Percentiles rank a stretch among this genome's conserved stretches.
Evolutionary conservation across 1,140 invertebrate genomes (phyloP).

Genomic region (Spodoptera litura): DNA sequence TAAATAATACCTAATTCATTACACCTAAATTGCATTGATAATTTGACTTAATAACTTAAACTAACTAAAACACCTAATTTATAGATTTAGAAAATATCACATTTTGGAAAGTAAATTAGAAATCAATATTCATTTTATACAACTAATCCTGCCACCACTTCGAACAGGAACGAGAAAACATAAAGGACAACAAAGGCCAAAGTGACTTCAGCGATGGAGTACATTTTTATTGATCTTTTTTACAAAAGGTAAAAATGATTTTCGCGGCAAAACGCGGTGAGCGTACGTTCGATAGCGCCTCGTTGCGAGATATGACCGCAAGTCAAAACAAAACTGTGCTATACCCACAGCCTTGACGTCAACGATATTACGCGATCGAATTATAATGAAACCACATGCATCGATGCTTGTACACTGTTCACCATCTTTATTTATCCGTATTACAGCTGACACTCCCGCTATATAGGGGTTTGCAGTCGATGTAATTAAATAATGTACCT

Average conservation of each 20-base stretch:
- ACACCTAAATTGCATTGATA: conserved; percentile 75
- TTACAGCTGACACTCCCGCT: conserved; percentile 34
- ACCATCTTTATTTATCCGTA: conserved; percentile 45
- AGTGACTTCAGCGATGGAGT: conserved; percentile 80
- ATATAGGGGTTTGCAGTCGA: conserved; percentile 63
- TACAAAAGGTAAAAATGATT: conserved; percentile 55
- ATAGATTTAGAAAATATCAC: conserved; percentile 65
- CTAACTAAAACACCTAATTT: conserved; percentile 57
- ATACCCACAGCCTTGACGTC: conserved; percentile 63
- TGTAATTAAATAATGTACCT: too few species aligned
- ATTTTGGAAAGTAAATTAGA: conserved; percentile 61
- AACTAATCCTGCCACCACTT: conserved; percentile 79
- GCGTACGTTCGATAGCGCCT: conserved; percentile 68
- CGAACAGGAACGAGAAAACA: conserved; percentile 80
- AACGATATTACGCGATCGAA: conserved; percentile 59
- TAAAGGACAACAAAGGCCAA: conserved; percentile 79
- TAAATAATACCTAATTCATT: conserved; percentile 41
- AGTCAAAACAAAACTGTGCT: conserved; percentile 64
- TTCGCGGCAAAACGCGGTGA: conserved; percentile 56
- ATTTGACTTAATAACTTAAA: conserved; percentile 64
- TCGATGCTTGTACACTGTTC: conserved; percentile 5
- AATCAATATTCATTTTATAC: conserved; percentile 60
- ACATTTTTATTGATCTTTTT: conserved; percentile 75
- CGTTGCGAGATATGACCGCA: conserved; percentile 68
- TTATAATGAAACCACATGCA: conserved; percentile 50